Conservation (phyloP, 2,888 invertebrate genomes). For the Chaetogeoica ovagalla region DNA sequence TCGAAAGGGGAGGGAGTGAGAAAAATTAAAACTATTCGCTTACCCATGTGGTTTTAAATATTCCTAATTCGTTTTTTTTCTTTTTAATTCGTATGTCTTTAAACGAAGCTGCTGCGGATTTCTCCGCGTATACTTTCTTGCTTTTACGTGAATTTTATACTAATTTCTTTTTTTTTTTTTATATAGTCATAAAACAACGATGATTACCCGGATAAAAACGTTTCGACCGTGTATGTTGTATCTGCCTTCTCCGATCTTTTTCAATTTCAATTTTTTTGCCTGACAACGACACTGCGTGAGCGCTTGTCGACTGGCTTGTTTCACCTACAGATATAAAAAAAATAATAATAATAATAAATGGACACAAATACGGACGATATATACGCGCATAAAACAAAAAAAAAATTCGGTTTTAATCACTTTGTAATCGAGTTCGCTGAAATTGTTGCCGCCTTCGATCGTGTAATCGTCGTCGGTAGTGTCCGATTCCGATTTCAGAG, state of each 20-base stretch:
- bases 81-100: too few relatives aligned
- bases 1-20: too few relatives aligned
- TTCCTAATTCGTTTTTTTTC: too few relatives aligned
- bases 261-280: constrained; percentile 72
- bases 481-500: constrained; percentile 47
- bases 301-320: constrained; percentile 71
- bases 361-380: too few relatives aligned
- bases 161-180: not conserved
- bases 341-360: too few relatives aligned
- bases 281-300: constrained; percentile 76
- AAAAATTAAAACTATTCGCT: too few relatives aligned
- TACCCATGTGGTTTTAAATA: too few relatives aligned
- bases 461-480: constrained; percentile 40
- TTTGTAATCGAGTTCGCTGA: constrained; percentile 39
- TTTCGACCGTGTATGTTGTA: constrained; percentile 85
- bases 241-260: constrained; percentile 82
- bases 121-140: not conserved
- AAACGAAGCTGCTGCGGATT: too few relatives aligned
- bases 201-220: constrained; percentile 81
- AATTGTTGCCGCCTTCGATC: constrained; percentile 25
- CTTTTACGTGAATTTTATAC: not conserved
- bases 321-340: constrained; percentile 62
- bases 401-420: not conserved
- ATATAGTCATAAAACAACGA: not conserved
- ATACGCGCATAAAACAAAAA: too few relatives aligned